Evolutionary conservation across 2,888 invertebrate genomes (phyloP), one percentile per base, ranked within the genome.

Genomic region (Acleris cristana): DNA sequence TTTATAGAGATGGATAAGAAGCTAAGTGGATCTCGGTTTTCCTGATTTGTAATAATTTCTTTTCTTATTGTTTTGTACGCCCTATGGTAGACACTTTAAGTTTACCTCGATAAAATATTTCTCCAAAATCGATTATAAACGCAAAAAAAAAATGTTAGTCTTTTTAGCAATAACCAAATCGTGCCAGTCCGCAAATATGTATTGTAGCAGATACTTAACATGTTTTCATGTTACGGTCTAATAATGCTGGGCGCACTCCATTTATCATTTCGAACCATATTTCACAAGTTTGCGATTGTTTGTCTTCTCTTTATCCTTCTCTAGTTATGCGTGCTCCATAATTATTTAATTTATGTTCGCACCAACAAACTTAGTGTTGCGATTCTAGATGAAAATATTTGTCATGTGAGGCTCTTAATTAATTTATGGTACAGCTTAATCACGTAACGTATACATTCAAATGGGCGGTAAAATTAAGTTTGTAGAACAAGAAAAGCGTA

Each of bases 241-340:
- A 82, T 83, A 82, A 82, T 76, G 71, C 71, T 23, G 70, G 69
- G 34, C 70, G 69, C 60, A 75, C 74, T 78, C 78, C 80, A 85
- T 85, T 84, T 81, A 83, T 86, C 85, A 85, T 80, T 40, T 74
- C 73, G 71, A 77, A 82, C 79, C 82, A 81, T 84, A 82, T 81
- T 82, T 85, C 82, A 80, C 76, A 79, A 79, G 79, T 79, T 78
- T 73, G 76, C 76, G 74, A 76, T 72, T 77, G 76, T 79, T 79
- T 65, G 65, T 69, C 65, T 71, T 70, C 65, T 71, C 69, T 58
- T 63, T 57, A 63, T 70, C 54, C 52, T 58, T 60, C 40, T 70
- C 63, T 62, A 69, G 67, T 68, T 58, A 71, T 63, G 65, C 34
- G 64, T 58, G 30, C 44, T 53, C n/a, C 45, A 45, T 52, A 64